These are phyloP conservation scores for Argentina silus DNA, from an alignment of 2,797 vertebrate species.

Conservation along the genomic window DNA sequence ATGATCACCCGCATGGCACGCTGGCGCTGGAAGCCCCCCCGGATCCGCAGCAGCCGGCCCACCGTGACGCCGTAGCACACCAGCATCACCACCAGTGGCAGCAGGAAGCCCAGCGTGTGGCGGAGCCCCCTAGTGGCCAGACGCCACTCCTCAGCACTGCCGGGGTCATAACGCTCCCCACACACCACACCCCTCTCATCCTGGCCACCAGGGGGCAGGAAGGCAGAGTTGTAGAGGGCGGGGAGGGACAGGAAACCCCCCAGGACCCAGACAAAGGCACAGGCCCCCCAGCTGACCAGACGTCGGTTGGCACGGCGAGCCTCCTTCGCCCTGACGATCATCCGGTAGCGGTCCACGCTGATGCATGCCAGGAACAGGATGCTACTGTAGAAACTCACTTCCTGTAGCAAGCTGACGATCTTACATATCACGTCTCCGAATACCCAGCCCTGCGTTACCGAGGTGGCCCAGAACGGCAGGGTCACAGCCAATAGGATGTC, in stretches of 20 bases:
- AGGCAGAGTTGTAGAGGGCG: constrained; percentile 48
- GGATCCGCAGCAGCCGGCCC: constrained; percentile 62
- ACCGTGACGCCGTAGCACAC: constrained; percentile 72
- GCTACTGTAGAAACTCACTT: constrained; percentile 77
- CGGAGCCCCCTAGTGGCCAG: constrained; percentile 67
- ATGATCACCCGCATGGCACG: constrained; percentile 74
- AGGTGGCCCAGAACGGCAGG: constrained; percentile 74
- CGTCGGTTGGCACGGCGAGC: constrained; percentile 36
- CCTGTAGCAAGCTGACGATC: constrained; percentile 66
- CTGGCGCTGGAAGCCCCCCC: constrained; percentile 67
- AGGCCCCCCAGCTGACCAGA: constrained; percentile 55
- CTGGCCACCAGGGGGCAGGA: fast-evolving
- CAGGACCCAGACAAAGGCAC: constrained; percentile 60
- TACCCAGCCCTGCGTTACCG: constrained; percentile 65
- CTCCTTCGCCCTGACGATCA: constrained; percentile 70
- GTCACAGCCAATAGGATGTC: constrained; percentile 73
- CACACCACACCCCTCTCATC: constrained; percentile 36
- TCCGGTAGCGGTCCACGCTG: constrained; percentile 76
- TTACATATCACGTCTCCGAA: constrained; percentile 75
- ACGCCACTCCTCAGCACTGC: constrained; percentile 56
- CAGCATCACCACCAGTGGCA: constrained; percentile 73
- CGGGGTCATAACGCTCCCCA: constrained; percentile 45
- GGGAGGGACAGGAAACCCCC: constrained; percentile 67
- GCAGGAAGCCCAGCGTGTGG: constrained; percentile 70
- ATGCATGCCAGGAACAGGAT: constrained; percentile 78